Evolutionary conservation across 2,888 invertebrate genomes (phyloP).

Genomic region (Blastobasis adustella): DNA sequence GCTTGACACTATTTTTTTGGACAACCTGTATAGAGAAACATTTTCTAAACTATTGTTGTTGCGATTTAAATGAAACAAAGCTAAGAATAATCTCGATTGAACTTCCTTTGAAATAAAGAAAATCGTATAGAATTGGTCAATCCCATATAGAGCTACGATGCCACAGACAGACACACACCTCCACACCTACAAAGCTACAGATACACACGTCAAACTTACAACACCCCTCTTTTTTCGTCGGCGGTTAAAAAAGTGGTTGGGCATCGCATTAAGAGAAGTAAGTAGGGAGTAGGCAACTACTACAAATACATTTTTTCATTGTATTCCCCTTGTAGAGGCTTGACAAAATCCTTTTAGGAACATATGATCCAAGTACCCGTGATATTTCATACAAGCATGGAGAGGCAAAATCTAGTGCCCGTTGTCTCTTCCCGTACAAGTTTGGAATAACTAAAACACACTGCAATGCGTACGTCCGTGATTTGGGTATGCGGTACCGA

Average conservation of each 20-base stretch:
- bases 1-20: no score
- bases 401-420: background rate
- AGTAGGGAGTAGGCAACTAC: no score
- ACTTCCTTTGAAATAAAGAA: background rate
- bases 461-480: constrained; percentile 11
- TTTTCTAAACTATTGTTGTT: no score
- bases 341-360: no score
- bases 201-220: background rate
- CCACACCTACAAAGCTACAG: background rate
- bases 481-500: constrained; percentile 4
- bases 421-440: background rate
- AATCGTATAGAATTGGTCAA: background rate
- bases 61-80: background rate
- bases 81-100: background rate
- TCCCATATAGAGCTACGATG: background rate
- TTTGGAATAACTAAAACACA: background rate
- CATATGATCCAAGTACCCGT: no score
- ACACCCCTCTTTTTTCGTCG: background rate
- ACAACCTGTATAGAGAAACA: no score
- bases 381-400: no score
- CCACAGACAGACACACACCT: background rate
- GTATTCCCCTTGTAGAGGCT: no score
- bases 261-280: no score
- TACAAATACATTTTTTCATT: no score
- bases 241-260: no score